A percentile compares a stretch with the other conserved stretches of the same genome.
phyloP scores from a whole-genome alignment of 1,140 invertebrate species.

The Heterodera carotae region DNA sequence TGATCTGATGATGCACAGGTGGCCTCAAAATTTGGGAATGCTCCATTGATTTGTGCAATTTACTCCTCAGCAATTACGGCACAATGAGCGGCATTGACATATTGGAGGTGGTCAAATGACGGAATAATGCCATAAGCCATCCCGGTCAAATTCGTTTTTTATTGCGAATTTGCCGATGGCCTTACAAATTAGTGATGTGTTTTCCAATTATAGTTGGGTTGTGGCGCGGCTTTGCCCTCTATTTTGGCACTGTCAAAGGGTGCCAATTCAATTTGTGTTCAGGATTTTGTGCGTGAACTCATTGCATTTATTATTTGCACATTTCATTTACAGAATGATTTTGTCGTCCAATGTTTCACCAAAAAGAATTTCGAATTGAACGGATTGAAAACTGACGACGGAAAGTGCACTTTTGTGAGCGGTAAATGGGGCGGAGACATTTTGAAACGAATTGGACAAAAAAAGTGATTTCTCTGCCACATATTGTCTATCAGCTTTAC shows the following conservation, averaged over 20 bases:
- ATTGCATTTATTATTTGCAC: slow-evolving; percentile 2
- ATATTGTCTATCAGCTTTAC: too few species aligned
- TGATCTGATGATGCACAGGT: slow-evolving; percentile 18
- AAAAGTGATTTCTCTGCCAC: slow-evolving; percentile 4
- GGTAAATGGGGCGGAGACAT: slow-evolving; percentile 29
- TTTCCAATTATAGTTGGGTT: slow-evolving; percentile 34
- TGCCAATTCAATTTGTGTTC: slow-evolving; percentile 28
- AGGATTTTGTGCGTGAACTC: slow-evolving; percentile 39
- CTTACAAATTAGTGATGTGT: slow-evolving; percentile 2
- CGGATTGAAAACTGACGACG: background rate
- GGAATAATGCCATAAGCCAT: slow-evolving; percentile 6
- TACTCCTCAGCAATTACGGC: slow-evolving; percentile 20
- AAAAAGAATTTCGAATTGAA: slow-evolving; percentile 38
- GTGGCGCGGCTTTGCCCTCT: slow-evolving; percentile 42
- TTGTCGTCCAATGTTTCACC: slow-evolving; percentile 36
- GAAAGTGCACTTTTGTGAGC: slow-evolving; percentile 16
- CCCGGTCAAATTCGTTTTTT: too few species aligned
- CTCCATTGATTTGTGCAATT: slow-evolving; percentile 36
- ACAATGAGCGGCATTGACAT: slow-evolving; percentile 24
- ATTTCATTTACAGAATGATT: slow-evolving; percentile 41
- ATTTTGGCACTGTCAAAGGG: slow-evolving; percentile 38
- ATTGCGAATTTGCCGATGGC: too few species aligned
- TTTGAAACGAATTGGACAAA: slow-evolving; percentile 1
- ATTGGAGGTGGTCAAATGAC: slow-evolving; percentile 28
- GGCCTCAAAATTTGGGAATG: slow-evolving; percentile 49